phyloP scores from a whole-genome alignment of 2,888 invertebrate genomes.

The Julus scanicus region DNA sequence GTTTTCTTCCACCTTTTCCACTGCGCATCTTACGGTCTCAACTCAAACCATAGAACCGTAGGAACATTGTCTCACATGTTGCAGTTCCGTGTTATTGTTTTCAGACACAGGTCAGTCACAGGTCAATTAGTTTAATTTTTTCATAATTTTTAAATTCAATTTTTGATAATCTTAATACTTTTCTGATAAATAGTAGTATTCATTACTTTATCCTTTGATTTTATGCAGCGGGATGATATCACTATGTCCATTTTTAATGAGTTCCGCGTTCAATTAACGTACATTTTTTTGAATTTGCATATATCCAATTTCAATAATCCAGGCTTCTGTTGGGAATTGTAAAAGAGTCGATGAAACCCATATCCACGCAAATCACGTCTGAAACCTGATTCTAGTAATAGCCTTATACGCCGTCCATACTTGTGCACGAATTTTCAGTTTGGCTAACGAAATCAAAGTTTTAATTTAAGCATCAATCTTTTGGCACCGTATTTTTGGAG shows the following conservation, averaged over 20 bases:
- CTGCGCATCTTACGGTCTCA: too few relatives aligned
- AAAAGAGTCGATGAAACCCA: neutral
- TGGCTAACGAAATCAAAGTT: neutral
- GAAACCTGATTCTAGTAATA: constrained; percentile 1
- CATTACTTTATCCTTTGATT: too few relatives aligned
- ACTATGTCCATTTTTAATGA: neutral
- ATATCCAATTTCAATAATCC: constrained; percentile 20
- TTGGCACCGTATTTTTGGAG: neutral
- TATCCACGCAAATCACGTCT: neutral
- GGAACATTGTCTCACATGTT: too few relatives aligned
- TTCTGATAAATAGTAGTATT: too few relatives aligned
- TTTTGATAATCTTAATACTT: too few relatives aligned
- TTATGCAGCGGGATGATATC: too few relatives aligned
- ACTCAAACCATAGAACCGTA: too few relatives aligned
- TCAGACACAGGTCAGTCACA: too few relatives aligned
- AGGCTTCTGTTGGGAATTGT: neutral
- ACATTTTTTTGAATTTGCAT: neutral
- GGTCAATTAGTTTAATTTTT: too few relatives aligned
- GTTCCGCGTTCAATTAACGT: neutral
- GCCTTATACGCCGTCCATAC: neutral
- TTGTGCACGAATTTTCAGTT: neutral
- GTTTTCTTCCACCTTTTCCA: too few relatives aligned
- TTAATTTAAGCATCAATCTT: constrained; percentile 1
- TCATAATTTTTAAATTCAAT: too few relatives aligned
- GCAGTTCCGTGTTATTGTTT: too few relatives aligned